Evolutionary conservation across 2,113 vertebrate species (phyloP), one percentile per base, ranked within the genome.

Genomic region (Lophochroa leadbeateri): DNA sequence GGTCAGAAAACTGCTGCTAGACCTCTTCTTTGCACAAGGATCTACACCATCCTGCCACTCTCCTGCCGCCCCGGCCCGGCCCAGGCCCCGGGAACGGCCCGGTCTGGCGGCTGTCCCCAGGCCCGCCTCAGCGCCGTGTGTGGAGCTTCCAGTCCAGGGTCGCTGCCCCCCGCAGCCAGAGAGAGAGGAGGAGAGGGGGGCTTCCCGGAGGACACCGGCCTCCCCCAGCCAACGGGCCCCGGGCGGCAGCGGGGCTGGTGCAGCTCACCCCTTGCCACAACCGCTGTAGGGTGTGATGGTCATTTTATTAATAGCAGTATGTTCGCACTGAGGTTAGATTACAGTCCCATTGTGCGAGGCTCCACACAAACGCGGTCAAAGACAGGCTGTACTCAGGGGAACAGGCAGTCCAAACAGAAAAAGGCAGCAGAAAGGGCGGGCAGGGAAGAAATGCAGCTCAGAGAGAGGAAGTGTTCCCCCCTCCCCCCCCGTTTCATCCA

Each of bases 331-430:
- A 82, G 94, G 77, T 92, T 96, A 44, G 64, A 46, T 95, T 94
- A 91, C 94, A 64, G 77, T 61, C 44, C 82, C 77, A 95, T 95
- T 97, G 96, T 95, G 85, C 23, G 53, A 49, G 64, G 92, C 90
- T 84, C 47, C 17, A 10, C 90, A 74, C 58, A 63, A 82, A 44
- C 10, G 82, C 20, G 4, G 67, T 35, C 77, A 79, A 94, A 96
- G 80, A 96, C 95, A 93, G 72, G 35, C 71, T 93, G 94, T 96
- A 87, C 93, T 47, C 85, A 1, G 20, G 39, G 43, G 95, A 94
- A 90, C 94, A 44, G 64, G 69, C 79, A 58, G 96, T 88, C 79
- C 84, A 44, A 67, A 57, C 89, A 91, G 77, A 88, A 57, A 71
- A 49, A 81, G 69, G 74, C 88, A 77, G 77, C 60, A 46, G 41